Conservation (phyloP, 1,140 invertebrate species). For the Pseudomyrmex cubaensis region DNA sequence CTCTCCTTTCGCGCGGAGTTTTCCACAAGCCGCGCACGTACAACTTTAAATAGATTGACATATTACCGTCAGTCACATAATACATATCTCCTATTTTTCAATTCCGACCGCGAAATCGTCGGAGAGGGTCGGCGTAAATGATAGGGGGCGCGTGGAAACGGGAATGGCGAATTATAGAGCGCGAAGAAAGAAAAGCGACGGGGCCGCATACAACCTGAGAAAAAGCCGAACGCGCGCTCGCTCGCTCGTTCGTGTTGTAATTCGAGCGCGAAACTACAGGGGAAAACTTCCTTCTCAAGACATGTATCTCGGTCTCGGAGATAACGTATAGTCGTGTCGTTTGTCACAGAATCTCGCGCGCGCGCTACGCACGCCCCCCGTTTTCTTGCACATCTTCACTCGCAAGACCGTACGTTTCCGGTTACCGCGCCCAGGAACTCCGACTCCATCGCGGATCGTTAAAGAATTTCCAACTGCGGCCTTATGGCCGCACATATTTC, state of each 20-base stretch:
- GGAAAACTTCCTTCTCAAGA: slow-evolving; percentile 48
- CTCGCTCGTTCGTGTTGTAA: slow-evolving; percentile 37
- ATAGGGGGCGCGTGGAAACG: slow-evolving; percentile 36
- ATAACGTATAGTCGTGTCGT: slow-evolving; percentile 55
- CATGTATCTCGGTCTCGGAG: slow-evolving; percentile 56
- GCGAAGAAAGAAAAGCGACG: slow-evolving; percentile 26
- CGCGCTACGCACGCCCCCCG: slow-evolving; percentile 30
- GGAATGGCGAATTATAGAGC: slow-evolving; percentile 40
- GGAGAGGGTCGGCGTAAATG: slow-evolving; percentile 2
- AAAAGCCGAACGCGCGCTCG: slow-evolving; percentile 15
- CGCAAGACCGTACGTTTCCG: slow-evolving; percentile 43
- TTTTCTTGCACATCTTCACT: slow-evolving; percentile 31
- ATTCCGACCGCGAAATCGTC: slow-evolving; percentile 32
- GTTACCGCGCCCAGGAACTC: slow-evolving; percentile 36
- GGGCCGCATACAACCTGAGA: slow-evolving; percentile 23
- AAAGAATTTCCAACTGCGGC: slow-evolving; percentile 53
- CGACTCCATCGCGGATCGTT: slow-evolving; percentile 47
- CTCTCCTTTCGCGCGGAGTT: background rate
- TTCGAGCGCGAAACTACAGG: slow-evolving; percentile 55
- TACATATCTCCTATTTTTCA: slow-evolving; percentile 24
- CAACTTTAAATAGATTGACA: slow-evolving; percentile 21
- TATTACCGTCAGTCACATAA: background rate
- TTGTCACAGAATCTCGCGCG: slow-evolving; percentile 51
- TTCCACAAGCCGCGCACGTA: background rate
- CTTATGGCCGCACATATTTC: slow-evolving; percentile 46